Base-by-base conservation (phyloP, 1,140 invertebrate genomes). In the Drosophila tristis region DNA sequence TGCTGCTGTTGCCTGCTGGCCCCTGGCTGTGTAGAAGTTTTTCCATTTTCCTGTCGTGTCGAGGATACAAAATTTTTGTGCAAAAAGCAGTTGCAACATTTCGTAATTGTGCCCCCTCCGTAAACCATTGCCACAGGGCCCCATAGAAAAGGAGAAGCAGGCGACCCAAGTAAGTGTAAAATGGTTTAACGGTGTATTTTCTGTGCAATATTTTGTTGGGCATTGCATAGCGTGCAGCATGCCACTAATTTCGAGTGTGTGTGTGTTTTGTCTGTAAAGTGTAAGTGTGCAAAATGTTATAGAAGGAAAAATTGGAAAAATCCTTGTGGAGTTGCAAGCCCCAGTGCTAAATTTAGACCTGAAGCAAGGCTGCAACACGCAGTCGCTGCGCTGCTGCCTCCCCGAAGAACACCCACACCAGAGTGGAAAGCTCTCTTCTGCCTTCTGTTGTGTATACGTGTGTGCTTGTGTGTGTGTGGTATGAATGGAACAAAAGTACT, bases 401-500 rank as follows among this genome's bases (percentile, higher is more conserved):
- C 73, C 71, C 62, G 43, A 61, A 62, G 79, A 77, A 73, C 76
- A 35, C 71, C 56, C 80, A 63, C 80, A 56, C 64, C 51, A 72
- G 58, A 57, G 11, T 48, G 49, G 78, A 78, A 79, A 59, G 65
- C 62, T 50, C 50, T 53, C 62, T 29, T 29, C 26, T 29, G 26
- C 6, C 26, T 29, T 39, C 11, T 11, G 11, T 11, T 39, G 35
- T 39, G 11, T 39, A 39, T 39, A 13, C 35, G 31, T 20, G 39
- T 53, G 23, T 15, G 39, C 47, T 45, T 43, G 55, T 77, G 63
- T 84, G 58, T 78, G 81, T 82, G 59, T 78, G 58, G 78, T 87
- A 87, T 87, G 82, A 87, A 87, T 87, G 82, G 82, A 87, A 87
- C 82, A 87, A 87, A 87, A 85, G 81, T 87, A 79, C 82, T 86